Percentiles rank a stretch among this genome's conserved stretches.
Conservation (phyloP, 2,797 vertebrate genomes). For the Amblyopsis hoosieri region DNA sequence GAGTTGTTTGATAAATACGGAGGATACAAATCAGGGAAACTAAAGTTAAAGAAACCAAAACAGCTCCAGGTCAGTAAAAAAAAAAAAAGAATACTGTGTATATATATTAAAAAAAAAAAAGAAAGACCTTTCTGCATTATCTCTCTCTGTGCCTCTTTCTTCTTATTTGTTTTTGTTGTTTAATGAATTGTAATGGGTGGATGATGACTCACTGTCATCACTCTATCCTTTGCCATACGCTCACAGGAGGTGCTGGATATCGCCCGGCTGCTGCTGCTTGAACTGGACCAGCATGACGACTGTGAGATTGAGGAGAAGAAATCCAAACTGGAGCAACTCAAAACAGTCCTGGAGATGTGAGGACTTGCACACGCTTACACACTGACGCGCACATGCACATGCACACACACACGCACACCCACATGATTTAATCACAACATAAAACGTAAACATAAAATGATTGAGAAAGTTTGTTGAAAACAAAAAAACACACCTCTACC, state of each 20-base stretch:
- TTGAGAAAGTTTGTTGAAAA: too few species aligned
- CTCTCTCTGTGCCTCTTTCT: too few species aligned
- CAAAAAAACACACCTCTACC: too few species aligned
- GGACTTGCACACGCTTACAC: constrained; percentile 38
- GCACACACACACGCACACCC: too few species aligned
- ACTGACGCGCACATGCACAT: too few species aligned
- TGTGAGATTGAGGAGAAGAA: constrained; percentile 95
- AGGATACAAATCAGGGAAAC: constrained; percentile 95
- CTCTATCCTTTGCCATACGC: neutral
- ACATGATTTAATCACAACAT: too few species aligned
- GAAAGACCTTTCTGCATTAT: neutral
- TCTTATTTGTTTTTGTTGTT: too few species aligned
- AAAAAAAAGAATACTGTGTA: neutral
- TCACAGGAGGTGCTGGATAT: constrained; percentile 97
- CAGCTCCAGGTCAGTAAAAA: constrained; percentile 89
- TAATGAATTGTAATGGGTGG: too few species aligned
- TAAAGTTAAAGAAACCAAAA: constrained; percentile 97
- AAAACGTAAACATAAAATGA: too few species aligned
- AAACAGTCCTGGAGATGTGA: constrained; percentile 98
- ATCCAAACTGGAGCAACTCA: constrained; percentile 96
- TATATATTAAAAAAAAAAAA: neutral
- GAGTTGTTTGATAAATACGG: constrained; percentile 95
- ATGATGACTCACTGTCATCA: neutral
- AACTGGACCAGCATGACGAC: constrained; percentile 86
- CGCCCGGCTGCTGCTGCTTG: constrained; percentile 87